Conservation (phyloP, 2,113 vertebrate genomes). For the Phyllostomus hastatus region DNA sequence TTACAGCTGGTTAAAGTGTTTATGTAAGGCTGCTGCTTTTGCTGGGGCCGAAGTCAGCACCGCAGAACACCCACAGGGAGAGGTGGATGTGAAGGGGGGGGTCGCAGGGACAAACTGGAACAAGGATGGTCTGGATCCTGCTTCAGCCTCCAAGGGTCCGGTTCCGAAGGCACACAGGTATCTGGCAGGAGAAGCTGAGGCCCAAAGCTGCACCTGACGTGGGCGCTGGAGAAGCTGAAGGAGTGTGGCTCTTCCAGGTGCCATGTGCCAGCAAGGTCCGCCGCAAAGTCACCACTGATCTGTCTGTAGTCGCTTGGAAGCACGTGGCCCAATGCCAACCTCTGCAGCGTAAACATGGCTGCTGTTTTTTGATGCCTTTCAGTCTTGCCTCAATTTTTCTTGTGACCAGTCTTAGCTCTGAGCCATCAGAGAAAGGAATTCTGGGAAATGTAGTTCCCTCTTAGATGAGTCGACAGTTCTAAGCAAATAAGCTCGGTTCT, state of each 20-base stretch:
- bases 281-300: no score
- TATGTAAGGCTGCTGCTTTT: not conserved
- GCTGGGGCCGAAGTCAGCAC: not conserved
- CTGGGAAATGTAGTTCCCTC: not conserved
- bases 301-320: fast-evolving
- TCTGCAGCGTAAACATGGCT: not conserved
- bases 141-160: not conserved
- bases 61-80: not conserved
- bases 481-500: not conserved
- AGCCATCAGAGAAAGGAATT: not conserved
- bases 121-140: not conserved
- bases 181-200: not conserved
- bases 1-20: not conserved
- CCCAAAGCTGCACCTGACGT: not conserved
- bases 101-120: not conserved
- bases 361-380: not conserved
- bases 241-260: not conserved
- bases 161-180: not conserved
- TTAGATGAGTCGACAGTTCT: not conserved
- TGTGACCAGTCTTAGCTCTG: not conserved
- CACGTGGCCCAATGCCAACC: fast-evolving
- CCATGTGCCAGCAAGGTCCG: not conserved
- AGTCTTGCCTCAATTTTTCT: not conserved
- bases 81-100: not conserved
- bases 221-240: not conserved